Evolutionary conservation across 92 coral and sea anemone genomes (phyloP).

Genomic region (Hydrozoanthus gracilis): DNA sequence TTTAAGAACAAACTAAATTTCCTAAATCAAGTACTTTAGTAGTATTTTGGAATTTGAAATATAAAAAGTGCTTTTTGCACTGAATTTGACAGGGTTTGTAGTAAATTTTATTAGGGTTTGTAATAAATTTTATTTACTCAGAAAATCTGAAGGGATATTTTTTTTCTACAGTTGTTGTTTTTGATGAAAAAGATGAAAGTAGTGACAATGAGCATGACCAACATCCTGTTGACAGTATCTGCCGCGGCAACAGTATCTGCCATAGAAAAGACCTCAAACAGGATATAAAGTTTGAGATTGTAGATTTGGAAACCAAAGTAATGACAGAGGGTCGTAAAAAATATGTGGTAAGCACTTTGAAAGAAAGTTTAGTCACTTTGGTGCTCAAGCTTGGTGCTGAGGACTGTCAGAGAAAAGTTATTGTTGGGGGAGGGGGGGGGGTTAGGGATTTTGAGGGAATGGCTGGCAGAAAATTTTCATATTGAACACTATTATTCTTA

Average conservation of each 20-base stretch:
- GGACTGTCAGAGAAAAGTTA: too few species aligned
- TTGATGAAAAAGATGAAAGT: constrained; percentile 77
- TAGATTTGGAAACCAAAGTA: constrained; percentile 64
- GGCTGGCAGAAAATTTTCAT: too few species aligned
- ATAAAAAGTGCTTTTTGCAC: too few species aligned
- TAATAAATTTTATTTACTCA: background rate
- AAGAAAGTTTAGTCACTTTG: background rate
- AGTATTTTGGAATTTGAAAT: too few species aligned
- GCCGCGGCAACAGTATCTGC: constrained; percentile 70
- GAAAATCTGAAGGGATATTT: background rate
- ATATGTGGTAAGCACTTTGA: constrained; percentile 72
- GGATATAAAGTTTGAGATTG: constrained; percentile 73
- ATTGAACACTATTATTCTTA: too few species aligned
- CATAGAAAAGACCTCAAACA: constrained; percentile 47
- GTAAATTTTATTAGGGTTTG: too few species aligned
- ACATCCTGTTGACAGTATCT: constrained; percentile 72
- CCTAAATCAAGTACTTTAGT: too few species aligned
- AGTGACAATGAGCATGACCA: constrained; percentile 68
- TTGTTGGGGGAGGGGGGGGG: too few species aligned
- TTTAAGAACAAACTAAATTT: too few species aligned
- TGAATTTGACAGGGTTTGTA: too few species aligned
- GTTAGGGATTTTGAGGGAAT: too few species aligned
- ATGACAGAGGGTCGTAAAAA: constrained; percentile 59
- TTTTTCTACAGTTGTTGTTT: constrained; percentile 53
- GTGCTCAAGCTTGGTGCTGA: too few species aligned